Percentiles rank a stretch among this genome's conserved stretches.
phyloP scores from a whole-genome alignment of 2,113 vertebrate species.

The Scophthalmus maximus region DNA sequence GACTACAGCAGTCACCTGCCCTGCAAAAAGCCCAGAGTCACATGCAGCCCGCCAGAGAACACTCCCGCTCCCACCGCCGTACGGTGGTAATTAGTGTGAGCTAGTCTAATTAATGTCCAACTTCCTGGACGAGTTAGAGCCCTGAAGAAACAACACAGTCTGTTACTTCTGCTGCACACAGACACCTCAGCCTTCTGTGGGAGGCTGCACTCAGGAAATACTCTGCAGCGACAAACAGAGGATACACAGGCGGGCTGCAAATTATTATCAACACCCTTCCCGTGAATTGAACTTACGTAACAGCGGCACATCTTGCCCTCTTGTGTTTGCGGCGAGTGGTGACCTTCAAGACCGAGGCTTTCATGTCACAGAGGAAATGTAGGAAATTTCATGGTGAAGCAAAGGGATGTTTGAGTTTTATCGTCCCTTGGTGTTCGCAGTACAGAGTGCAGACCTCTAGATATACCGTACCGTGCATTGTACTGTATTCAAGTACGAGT shows the following conservation, averaged over 20 bases:
- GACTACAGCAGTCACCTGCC: conserved; percentile 11
- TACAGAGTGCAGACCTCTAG: no score
- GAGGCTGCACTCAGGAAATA: conserved; percentile 3
- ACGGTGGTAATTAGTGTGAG: conserved; percentile 59
- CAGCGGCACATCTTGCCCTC: neutral
- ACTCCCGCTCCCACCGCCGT: conserved; percentile 1
- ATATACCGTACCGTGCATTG: no score
- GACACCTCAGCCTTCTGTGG: neutral
- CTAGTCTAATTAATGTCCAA: conserved; percentile 62
- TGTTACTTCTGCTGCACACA: neutral
- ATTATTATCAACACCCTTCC: neutral
- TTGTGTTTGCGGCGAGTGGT: neutral
- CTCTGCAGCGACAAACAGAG: neutral
- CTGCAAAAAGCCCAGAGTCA: neutral
- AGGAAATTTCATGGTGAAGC: no score
- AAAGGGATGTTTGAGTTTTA: no score
- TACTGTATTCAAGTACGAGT: no score
- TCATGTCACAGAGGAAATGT: no score
- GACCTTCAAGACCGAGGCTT: no score
- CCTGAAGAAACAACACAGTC: conserved; percentile 28
- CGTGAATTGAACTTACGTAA: neutral
- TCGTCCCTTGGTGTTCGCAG: no score
- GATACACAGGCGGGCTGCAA: neutral
- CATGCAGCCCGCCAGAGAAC: neutral
- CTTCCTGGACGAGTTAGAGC: conserved; percentile 28